phyloP scores from a whole-genome alignment of 2,113 vertebrate species.

The Hylia prasina region DNA sequence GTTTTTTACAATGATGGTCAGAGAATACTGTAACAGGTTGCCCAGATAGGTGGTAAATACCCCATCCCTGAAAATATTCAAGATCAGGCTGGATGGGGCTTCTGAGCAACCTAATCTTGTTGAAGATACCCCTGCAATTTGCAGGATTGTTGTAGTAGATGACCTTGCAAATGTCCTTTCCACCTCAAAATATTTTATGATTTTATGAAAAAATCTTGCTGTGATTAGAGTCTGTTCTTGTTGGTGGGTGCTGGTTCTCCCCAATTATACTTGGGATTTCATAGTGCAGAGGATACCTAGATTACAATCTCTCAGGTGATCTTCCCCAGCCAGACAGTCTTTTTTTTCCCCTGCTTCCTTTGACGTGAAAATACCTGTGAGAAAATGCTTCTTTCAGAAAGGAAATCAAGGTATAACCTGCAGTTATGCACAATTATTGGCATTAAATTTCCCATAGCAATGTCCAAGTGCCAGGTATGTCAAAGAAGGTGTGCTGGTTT shows the following conservation, averaged over 20 bases:
- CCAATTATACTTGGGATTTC: not conserved
- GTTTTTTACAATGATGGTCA: not conserved
- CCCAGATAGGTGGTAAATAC: not conserved
- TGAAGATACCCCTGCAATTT: not conserved
- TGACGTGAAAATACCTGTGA: not conserved
- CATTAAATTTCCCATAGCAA: not conserved
- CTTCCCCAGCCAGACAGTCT: not conserved
- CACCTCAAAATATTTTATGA: not conserved
- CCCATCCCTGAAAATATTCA: not conserved
- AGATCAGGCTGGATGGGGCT: not conserved
- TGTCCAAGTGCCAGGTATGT: rapidly evolving
- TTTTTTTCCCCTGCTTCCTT: not conserved
- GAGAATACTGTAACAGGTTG: not conserved
- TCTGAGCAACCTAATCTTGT: not conserved
- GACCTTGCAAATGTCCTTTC: not conserved
- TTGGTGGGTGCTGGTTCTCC: not conserved
- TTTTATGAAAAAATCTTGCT: not conserved
- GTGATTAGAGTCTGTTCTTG: not conserved
- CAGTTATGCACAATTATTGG: not conserved
- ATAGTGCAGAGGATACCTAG: not conserved
- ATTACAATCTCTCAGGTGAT: not conserved
- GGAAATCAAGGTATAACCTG: not conserved
- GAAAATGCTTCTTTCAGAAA: not conserved
- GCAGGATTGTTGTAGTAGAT: not conserved
- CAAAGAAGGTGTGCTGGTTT: no score